Conservation (phyloP, 2,113 vertebrate genomes). For the Podocnemis expansa region DNA sequence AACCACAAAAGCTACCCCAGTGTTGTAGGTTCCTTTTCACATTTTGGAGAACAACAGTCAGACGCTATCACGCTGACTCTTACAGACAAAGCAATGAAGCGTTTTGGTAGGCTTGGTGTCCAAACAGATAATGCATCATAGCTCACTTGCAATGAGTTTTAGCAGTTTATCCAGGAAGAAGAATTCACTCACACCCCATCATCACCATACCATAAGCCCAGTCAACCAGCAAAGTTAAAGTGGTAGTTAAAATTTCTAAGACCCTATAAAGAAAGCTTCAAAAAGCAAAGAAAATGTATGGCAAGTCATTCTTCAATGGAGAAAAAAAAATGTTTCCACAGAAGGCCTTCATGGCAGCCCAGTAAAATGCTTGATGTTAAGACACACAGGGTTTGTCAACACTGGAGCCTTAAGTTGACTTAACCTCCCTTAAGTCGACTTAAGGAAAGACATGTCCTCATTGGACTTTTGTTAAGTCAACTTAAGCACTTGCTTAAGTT, state of each 20-base stretch:
- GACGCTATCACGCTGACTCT: accelerated
- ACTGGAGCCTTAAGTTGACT: too few relatives aligned
- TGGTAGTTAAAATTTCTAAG: background rate
- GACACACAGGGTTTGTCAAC: too few relatives aligned
- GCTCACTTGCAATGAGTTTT: background rate
- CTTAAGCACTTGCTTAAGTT: too few relatives aligned
- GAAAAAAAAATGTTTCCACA: background rate
- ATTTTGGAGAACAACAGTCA: background rate
- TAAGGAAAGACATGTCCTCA: too few relatives aligned
- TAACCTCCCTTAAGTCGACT: too few relatives aligned
- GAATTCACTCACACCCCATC: background rate
- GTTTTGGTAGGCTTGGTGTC: background rate
- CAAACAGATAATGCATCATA: background rate
- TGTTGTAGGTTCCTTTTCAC: background rate
- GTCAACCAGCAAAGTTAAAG: background rate
- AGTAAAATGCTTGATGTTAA: background rate
- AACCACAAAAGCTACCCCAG: background rate
- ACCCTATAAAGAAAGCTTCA: background rate
- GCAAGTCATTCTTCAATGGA: background rate
- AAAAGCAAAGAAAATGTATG: background rate
- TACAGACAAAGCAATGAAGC: background rate
- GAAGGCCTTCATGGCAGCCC: background rate
- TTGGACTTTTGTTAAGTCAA: too few relatives aligned
- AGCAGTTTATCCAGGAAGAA: background rate
- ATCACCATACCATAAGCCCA: background rate